Evolutionary conservation across 23 tunicate species (phyloP).

Genomic region (Oikopleura dioica): DNA sequence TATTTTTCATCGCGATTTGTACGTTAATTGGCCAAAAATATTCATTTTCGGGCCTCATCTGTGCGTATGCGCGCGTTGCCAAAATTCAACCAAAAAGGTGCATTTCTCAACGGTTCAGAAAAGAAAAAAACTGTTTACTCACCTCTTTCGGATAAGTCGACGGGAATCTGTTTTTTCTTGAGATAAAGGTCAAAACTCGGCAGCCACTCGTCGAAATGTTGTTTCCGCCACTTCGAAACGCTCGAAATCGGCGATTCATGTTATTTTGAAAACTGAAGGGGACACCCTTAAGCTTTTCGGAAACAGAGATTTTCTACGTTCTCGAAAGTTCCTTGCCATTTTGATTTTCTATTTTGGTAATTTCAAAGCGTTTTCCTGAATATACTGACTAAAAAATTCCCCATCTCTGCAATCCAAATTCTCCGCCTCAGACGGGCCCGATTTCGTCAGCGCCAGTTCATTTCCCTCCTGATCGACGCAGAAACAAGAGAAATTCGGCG

Average conservation of each 20-base stretch:
- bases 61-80: not conserved
- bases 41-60: not conserved
- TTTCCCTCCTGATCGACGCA: not conserved
- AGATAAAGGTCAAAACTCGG: not conserved
- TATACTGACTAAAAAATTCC: too few relatives aligned
- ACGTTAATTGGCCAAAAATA: not conserved
- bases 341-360: too few relatives aligned
- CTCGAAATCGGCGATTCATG: too few relatives aligned
- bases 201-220: not conserved
- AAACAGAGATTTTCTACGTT: too few relatives aligned
- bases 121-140: not conserved
- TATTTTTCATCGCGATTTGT: not conserved
- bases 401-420: too few relatives aligned
- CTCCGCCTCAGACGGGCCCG: too few relatives aligned
- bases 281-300: too few relatives aligned
- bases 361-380: too few relatives aligned
- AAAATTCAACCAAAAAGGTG: not conserved
- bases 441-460: too few relatives aligned
- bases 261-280: too few relatives aligned
- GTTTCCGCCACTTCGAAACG: slow-evolving; percentile 6
- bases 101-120: not conserved
- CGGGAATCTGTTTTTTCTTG: not conserved
- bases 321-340: too few relatives aligned
- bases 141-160: not conserved
- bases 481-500: not conserved